Evolutionary conservation across 1,140 invertebrate species (phyloP), one percentile per base, ranked within the genome.

Genomic region (Hestina assimilis): DNA sequence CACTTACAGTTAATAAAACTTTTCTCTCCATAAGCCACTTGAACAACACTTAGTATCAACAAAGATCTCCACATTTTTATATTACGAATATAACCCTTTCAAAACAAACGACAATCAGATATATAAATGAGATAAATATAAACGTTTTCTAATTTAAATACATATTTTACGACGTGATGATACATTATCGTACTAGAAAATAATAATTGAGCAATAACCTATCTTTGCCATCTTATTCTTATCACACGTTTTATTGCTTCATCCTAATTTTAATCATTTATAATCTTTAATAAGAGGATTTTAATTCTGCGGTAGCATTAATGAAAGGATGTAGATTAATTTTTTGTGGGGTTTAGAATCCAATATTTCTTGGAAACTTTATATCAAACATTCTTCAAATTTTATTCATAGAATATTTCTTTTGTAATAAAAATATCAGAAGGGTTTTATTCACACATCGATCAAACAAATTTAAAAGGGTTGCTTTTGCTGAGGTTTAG

Each of bases 1-100:
- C 58, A 73, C 77, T 84, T 53, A 84, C 81, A 80, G 48, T 84
- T 82, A 19, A 84, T 73, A 50, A 69, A 75, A 43, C 41, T 57
- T 23, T 73, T 75, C 12, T 72, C 62, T 14, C 59, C 54, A 29
- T 24, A 63, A 12, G 56, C 72, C 8, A 47, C 38, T 45, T 29
- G 17, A 19, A 67, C 8, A n/a, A 38, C 20, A 51, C 58, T 26
- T 0, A 58, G 21, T 24, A 45, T 54, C 12, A 59, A 42, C 4
- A 63, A 43, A 4, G 51, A 26, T 41, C 24, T 43, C 50, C 47
- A 53, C 65, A 67, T 67, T 47, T 51, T 53, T 4, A 28, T 43
- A 35, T 17, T 14, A n/a, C 2, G 4, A 3, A 9, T 3, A 41
- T 11, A 4, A 17, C 6, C 31, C 23, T 11, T 38, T 14, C 17